Evolutionary conservation across 2,888 invertebrate genomes (phyloP).

Genomic region (Stenolophus ochropezus): DNA sequence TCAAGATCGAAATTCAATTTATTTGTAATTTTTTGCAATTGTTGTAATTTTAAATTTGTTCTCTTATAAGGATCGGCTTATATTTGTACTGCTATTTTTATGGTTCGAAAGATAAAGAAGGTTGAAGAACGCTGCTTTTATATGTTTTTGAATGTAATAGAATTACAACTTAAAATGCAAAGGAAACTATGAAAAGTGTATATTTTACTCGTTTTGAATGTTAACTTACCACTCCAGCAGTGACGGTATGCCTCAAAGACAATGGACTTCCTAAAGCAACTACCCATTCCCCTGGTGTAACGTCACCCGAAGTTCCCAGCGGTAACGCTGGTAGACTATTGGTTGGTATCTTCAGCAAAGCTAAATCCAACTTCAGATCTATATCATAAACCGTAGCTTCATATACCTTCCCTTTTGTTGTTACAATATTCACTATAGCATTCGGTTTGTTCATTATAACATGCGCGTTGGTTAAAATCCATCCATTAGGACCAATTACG

Average conservation of each 20-base stretch:
- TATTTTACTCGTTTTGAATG: not conserved
- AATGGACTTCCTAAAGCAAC: constrained; percentile 96
- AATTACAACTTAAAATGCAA: too few relatives aligned
- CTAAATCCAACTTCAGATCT: constrained; percentile 90
- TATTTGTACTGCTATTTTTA: too few relatives aligned
- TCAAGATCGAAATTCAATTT: too few relatives aligned
- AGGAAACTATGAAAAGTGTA: too few relatives aligned
- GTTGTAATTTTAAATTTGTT: too few relatives aligned
- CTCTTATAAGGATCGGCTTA: too few relatives aligned
- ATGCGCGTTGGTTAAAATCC: constrained; percentile 96
- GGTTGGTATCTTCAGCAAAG: constrained; percentile 87
- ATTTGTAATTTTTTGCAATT: too few relatives aligned
- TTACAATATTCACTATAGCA: constrained; percentile 80
- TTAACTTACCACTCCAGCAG: constrained; percentile 87
- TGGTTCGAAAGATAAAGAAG: too few relatives aligned
- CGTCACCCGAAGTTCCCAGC: constrained; percentile 83
- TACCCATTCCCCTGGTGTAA: constrained; percentile 94
- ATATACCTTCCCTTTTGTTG: constrained; percentile 74
- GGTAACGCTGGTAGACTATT: constrained; percentile 84
- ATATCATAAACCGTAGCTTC: constrained; percentile 86
- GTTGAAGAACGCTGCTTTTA: too few relatives aligned
- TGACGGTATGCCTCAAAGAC: constrained; percentile 92
- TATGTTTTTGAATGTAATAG: too few relatives aligned
- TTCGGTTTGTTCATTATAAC: constrained; percentile 89
- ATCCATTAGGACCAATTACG: constrained; percentile 88